phyloP scores from a whole-genome alignment of 2,888 invertebrate species.

The Folsomia candida region DNA sequence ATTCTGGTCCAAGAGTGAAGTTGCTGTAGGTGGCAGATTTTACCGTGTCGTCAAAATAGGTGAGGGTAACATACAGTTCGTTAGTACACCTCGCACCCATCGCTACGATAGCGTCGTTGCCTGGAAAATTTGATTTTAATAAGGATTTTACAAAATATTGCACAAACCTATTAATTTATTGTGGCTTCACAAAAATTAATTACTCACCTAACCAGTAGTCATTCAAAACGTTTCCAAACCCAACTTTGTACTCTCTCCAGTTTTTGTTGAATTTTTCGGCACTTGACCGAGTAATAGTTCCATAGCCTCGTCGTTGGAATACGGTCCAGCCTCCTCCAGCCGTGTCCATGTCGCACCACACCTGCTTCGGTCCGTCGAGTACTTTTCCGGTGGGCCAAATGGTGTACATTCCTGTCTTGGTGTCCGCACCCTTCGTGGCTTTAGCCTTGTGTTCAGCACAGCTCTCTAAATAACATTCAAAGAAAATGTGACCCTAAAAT shows the following conservation, averaged over 20 bases:
- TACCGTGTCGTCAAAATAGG: neutral
- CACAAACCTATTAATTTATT: neutral
- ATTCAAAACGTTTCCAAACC: slow-evolving; percentile 32
- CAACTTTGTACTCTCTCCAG: slow-evolving; percentile 39
- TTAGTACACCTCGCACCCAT: neutral
- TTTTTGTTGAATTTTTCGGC: slow-evolving; percentile 33
- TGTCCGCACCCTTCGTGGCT: slow-evolving; percentile 1
- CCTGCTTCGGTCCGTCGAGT: slow-evolving; percentile 8
- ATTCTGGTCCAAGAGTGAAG: slow-evolving; percentile 1
- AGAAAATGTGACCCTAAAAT: neutral
- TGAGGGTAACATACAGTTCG: neutral
- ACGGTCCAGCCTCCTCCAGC: slow-evolving; percentile 41
- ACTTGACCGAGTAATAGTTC: slow-evolving; percentile 14
- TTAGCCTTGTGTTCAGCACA: slow-evolving; percentile 10
- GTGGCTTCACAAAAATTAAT: neutral
- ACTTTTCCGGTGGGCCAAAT: slow-evolving; percentile 15
- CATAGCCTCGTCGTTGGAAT: slow-evolving; percentile 32
- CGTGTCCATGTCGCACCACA: slow-evolving; percentile 30
- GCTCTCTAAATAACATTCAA: slow-evolving; percentile 3
- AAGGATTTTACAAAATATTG: no score
- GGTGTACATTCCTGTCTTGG: slow-evolving; percentile 5
- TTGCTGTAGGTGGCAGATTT: neutral
- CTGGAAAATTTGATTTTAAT: no score
- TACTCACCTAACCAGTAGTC: slow-evolving; percentile 38
- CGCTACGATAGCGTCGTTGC: neutral